These are phyloP conservation scores for Saccopteryx bilineata DNA, from an alignment of 2,113 vertebrate species.

Conservation along the genomic window DNA sequence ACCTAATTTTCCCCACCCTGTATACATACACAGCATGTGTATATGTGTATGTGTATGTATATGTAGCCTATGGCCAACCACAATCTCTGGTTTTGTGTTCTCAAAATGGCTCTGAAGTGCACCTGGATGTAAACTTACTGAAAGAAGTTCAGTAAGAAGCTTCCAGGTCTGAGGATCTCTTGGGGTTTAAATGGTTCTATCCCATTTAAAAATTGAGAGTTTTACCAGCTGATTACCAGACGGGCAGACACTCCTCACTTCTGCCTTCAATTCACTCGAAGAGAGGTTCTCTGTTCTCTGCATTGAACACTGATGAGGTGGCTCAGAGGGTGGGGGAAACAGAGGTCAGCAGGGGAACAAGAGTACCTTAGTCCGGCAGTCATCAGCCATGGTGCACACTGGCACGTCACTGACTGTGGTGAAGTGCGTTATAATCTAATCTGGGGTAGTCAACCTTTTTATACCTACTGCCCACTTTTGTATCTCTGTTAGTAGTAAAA, in stretches of 20 bases:
- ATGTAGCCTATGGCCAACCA: background rate
- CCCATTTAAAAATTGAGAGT: background rate
- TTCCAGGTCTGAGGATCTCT: background rate
- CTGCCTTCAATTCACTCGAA: background rate
- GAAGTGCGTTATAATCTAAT: background rate
- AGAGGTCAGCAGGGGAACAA: background rate
- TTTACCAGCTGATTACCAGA: background rate
- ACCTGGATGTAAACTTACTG: background rate
- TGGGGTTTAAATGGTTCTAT: background rate
- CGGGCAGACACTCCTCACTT: background rate
- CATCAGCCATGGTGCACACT: accelerated
- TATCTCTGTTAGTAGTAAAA: too few species aligned
- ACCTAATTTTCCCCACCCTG: background rate
- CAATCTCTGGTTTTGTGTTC: constrained; percentile 68
- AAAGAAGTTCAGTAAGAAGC: constrained; percentile 52
- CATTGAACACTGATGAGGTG: accelerated
- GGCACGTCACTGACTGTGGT: background rate
- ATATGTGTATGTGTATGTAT: background rate
- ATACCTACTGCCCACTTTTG: too few species aligned
- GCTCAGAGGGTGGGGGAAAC: too few species aligned
- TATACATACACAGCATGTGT: background rate
- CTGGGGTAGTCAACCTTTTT: too few species aligned
- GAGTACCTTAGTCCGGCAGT: background rate
- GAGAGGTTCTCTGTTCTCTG: background rate
- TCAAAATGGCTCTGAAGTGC: constrained; percentile 18